Evolutionary conservation across 2,888 invertebrate genomes (phyloP), one percentile per base, ranked within the genome.

Genomic region (Clunio marinus): DNA sequence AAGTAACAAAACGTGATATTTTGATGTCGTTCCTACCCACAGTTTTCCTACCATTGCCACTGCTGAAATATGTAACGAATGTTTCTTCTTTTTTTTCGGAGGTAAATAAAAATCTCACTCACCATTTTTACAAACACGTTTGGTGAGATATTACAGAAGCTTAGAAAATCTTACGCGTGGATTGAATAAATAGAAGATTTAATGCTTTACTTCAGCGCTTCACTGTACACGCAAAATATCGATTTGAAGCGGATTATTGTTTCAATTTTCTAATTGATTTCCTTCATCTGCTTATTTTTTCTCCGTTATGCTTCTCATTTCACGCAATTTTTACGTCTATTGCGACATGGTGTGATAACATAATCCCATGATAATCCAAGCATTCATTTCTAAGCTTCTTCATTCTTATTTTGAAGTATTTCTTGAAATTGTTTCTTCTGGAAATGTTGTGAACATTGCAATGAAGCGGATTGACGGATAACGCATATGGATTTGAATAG

Each of bases 191-290:
- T 17, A 8, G 51, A 13, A 51, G 51, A 51, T 15, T 8, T 3
- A 51, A 4, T 3, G 10, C n/a, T 41, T 41, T 10, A 41, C 41
- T n/a, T 41, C n/a, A n/a, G n/a, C n/a, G n/a, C n/a, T n/a, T n/a
- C n/a, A n/a, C n/a, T n/a, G n/a, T n/a, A n/a, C 41, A 41, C 41
- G 41, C 41, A 15, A 41, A 10, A n/a, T 15, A 10, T 22, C 51
- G 51, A 22, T 20, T 51, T 10, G 20, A 17, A 20, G 5, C 17
- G 22, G 51, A 51, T 51, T 51, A 51, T 15, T 8, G 51, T 51
- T 51, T 51, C 22, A 51, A 51, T 51, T 51, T 51, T 51, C 51
- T 51, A 51, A 51, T 20, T 51, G 51, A 51, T 17, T 32, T 32
- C 22, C 51, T 51, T 51, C 22, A 17, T 8, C 2, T 5, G 22